A percentile compares a stretch with the other conserved stretches of the same genome.
These are phyloP conservation scores for Halcyon leucocephala DNA, from an alignment of 2,797 vertebrate species.

Conservation along the genomic window DNA sequence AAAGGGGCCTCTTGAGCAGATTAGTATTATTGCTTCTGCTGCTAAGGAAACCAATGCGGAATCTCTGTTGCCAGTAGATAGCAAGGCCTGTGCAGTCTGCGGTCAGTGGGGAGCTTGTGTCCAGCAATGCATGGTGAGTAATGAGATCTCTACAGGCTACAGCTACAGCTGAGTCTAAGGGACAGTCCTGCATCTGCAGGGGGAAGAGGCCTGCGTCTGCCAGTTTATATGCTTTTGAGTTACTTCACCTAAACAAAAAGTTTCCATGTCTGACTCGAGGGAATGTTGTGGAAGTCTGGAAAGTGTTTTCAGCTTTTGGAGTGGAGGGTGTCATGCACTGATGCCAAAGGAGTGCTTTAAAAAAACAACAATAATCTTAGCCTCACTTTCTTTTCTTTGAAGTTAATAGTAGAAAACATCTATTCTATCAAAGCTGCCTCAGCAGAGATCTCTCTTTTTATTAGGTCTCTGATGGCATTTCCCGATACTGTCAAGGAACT, in stretches of 20 bases:
- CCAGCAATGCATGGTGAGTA: neutral
- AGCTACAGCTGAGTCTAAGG: neutral
- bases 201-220: neutral
- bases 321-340: neutral
- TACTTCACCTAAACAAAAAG: conserved; percentile 9
- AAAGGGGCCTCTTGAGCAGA: neutral
- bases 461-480: conserved; percentile 47
- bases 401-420: conserved; percentile 29
- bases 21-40: conserved; percentile 23
- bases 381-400: conserved; percentile 44
- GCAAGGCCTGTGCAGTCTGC: neutral
- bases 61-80: neutral
- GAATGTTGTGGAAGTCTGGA: conserved; percentile 24
- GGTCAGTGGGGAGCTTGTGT: neutral
- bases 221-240: neutral
- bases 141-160: neutral
- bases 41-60: neutral
- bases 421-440: conserved; percentile 27
- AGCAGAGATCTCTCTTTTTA: conserved; percentile 36
- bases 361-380: neutral
- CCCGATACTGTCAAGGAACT: conserved; percentile 46
- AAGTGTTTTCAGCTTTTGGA: conserved; percentile 33
- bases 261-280: neutral
- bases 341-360: conserved; percentile 21
- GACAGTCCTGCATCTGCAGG: neutral